A percentile compares a stretch with the other conserved stretches of the same genome.
These are phyloP conservation scores for Nicator chloris DNA, from an alignment of 2,113 vertebrate species.

Conservation along the genomic window DNA sequence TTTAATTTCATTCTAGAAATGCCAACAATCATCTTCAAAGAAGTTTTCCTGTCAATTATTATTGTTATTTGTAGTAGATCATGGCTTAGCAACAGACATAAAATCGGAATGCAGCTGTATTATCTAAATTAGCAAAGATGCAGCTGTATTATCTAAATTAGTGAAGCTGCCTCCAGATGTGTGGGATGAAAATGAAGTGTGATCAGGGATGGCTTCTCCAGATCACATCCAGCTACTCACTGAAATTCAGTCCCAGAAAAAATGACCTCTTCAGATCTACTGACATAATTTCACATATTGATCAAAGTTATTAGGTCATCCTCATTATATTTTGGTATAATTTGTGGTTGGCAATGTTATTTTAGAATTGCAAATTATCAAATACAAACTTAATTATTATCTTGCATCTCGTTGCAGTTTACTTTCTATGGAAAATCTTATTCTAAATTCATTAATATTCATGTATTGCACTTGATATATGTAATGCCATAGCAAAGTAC, in stretches of 20 bases:
- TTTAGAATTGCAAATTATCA: background rate
- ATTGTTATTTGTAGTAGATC: background rate
- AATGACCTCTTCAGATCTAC: background rate
- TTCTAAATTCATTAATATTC: background rate
- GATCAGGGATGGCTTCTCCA: accelerated
- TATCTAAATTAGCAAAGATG: no score
- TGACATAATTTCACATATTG: background rate
- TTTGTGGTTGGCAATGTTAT: background rate
- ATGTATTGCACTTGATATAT: background rate
- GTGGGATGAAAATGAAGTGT: background rate
- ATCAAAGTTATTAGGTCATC: background rate
- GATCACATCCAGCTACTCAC: background rate
- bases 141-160: background rate
- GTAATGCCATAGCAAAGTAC: background rate
- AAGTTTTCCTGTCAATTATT: background rate
- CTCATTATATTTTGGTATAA: background rate
- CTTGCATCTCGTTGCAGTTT: background rate
- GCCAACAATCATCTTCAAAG: background rate
- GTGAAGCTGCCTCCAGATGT: background rate
- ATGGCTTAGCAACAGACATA: background rate
- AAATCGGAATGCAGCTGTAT: background rate
- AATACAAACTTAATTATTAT: background rate
- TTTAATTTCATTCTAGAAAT: background rate
- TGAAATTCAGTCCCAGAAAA: background rate
- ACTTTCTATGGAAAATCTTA: background rate